These are phyloP conservation scores for Papilio demoleus DNA, from an alignment of 2,888 invertebrate genomes.

Conservation along the genomic window DNA sequence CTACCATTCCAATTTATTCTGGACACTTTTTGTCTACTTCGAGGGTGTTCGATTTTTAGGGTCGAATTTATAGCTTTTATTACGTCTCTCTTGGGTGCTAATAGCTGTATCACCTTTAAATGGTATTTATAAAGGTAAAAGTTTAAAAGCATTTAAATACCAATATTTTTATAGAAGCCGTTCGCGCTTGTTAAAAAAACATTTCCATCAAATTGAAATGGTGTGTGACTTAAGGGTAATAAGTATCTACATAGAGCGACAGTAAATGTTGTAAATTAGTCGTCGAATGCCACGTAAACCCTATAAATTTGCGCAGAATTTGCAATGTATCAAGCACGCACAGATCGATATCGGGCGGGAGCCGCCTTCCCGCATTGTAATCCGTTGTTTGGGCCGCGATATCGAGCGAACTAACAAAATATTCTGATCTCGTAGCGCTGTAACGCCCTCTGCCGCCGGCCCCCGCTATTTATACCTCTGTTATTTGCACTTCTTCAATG, in stretches of 20 bases:
- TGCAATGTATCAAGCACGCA: conserved; percentile 72
- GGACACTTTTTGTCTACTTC: conserved; percentile 80
- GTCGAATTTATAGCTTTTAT: conserved; percentile 75
- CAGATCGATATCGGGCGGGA: conserved; percentile 67
- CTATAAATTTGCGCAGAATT: conserved; percentile 65
- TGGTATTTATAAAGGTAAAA: conserved; percentile 36
- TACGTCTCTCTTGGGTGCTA: conserved; percentile 67
- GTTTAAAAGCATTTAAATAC: conserved; percentile 1
- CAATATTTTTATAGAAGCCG: not conserved
- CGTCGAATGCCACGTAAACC: conserved; percentile 56
- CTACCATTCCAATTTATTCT: conserved; percentile 82
- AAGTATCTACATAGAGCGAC: not conserved
- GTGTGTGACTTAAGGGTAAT: not conserved
- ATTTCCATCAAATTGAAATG: not conserved
- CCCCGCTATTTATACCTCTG: conserved; percentile 82
- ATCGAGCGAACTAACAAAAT: conserved; percentile 72
- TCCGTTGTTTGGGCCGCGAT: conserved; percentile 77
- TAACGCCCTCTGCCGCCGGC: conserved; percentile 78
- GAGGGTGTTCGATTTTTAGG: conserved; percentile 80
- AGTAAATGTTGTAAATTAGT: conserved; percentile 32
- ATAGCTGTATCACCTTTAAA: conserved; percentile 58
- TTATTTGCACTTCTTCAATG: conserved; percentile 85
- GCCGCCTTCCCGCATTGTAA: conserved; percentile 77
- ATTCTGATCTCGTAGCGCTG: conserved; percentile 82
- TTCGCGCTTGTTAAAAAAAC: not conserved